Evolutionary conservation across 2,113 vertebrate genomes (phyloP).

Genomic region (Oncorhynchus masou): DNA sequence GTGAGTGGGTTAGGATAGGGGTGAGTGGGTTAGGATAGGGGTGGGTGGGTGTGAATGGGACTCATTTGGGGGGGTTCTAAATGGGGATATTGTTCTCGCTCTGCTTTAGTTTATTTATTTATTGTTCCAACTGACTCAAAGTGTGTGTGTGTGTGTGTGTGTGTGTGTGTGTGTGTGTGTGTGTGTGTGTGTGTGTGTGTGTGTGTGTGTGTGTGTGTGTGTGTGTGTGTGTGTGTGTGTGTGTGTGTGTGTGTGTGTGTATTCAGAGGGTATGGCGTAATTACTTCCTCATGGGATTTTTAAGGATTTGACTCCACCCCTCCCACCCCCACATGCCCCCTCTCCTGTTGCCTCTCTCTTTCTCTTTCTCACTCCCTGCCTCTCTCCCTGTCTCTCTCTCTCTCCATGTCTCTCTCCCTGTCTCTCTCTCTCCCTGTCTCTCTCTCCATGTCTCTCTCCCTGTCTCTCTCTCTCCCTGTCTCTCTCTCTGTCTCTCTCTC

Average conservation of each 20-base stretch:
- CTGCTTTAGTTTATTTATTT: constrained; percentile 43
- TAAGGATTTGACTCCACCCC: constrained; percentile 24
- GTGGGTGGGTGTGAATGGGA: too few relatives aligned
- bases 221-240: constrained; percentile 1
- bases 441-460: too few relatives aligned
- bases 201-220: not conserved
- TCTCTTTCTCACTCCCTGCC: too few relatives aligned
- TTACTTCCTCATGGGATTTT: constrained; percentile 50
- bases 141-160: constrained; percentile 7
- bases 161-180: too few relatives aligned
- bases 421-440: too few relatives aligned
- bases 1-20: too few relatives aligned
- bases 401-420: too few relatives aligned
- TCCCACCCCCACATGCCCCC: not conserved
- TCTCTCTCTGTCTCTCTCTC: too few relatives aligned
- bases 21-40: too few relatives aligned
- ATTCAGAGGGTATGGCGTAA: constrained; percentile 34
- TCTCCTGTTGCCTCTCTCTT: too few relatives aligned
- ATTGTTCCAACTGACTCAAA: constrained; percentile 2
- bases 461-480: too few relatives aligned
- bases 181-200: not conserved
- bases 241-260: not conserved
- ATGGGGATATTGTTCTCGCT: constrained; percentile 59
- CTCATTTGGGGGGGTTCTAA: constrained; percentile 30
- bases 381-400: too few relatives aligned